A percentile compares a stretch with the other conserved stretches of the same genome.
phyloP scores from a whole-genome alignment of 2,888 invertebrate genomes.

The Nemotelus pantherinus region DNA sequence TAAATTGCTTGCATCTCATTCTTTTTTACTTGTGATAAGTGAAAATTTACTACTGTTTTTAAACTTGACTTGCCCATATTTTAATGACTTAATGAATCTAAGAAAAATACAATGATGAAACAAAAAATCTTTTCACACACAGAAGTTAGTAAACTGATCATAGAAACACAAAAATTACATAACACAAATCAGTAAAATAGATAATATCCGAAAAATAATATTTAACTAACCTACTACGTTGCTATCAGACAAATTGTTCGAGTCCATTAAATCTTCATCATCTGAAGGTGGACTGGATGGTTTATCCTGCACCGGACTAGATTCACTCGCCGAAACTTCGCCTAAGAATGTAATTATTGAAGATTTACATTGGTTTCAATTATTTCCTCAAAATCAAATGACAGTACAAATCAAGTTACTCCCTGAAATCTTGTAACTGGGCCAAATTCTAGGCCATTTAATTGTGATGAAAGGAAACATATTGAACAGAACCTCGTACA shows the following conservation, averaged over 20 bases:
- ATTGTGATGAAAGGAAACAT: background rate
- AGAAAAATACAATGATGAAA: too few species aligned
- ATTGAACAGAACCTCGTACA: background rate
- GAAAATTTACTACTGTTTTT: too few species aligned
- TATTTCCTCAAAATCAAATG: background rate
- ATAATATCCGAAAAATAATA: conserved; percentile 26
- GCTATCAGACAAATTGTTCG: conserved; percentile 60
- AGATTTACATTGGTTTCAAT: conserved; percentile 39
- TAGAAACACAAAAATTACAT: conserved; percentile 18
- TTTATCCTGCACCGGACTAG: conserved; percentile 64
- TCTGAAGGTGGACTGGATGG: conserved; percentile 59
- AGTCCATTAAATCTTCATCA: conserved; percentile 60
- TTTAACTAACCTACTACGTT: conserved; percentile 63
- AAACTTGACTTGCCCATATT: too few species aligned
- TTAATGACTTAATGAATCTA: too few species aligned
- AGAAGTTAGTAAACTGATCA: background rate
- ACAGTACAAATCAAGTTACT: too few species aligned
- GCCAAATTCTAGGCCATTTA: background rate
- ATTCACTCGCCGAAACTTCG: conserved; percentile 65
- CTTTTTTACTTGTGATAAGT: too few species aligned
- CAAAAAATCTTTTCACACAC: too few species aligned
- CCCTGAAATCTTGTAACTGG: too few species aligned
- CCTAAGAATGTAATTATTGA: conserved; percentile 56
- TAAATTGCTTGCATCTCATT: too few species aligned
- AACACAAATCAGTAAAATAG: background rate